phyloP scores from a whole-genome alignment of 2,797 vertebrate genomes.

The Leuciscus waleckii region DNA sequence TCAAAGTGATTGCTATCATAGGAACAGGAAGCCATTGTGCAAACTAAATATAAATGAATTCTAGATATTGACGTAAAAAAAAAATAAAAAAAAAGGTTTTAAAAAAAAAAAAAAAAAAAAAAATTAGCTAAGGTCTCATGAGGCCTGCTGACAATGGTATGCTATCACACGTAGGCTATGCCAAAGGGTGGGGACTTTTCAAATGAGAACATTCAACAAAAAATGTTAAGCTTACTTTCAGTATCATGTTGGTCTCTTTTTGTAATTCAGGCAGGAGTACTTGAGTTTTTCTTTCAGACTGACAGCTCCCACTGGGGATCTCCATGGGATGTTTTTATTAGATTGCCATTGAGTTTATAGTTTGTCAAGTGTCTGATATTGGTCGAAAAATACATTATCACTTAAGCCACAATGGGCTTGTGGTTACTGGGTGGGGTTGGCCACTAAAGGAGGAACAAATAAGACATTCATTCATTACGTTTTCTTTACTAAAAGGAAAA shows the following conservation, averaged over 20 bases:
- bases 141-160: neutral
- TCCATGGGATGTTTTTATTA: neutral
- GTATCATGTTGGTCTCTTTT: neutral
- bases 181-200: neutral
- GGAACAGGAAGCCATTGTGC: conserved; percentile 42
- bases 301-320: neutral
- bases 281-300: neutral
- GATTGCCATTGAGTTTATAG: neutral
- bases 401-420: neutral
- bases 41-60: conserved; percentile 46
- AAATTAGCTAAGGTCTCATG: conserved; percentile 17
- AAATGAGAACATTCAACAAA: neutral
- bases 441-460: neutral
- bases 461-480: neutral
- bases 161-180: neutral
- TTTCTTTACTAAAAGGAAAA: conserved; percentile 8
- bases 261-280: neutral
- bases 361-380: neutral
- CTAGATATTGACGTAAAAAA: conserved; percentile 34
- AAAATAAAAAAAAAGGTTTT: conserved; percentile 20
- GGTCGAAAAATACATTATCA: neutral
- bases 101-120: conserved; percentile 25
- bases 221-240: neutral
- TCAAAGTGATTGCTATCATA: conserved; percentile 47
- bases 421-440: neutral